These are phyloP conservation scores for Calliopum simillimum DNA, from an alignment of 2,888 invertebrate genomes.

Conservation along the genomic window DNA sequence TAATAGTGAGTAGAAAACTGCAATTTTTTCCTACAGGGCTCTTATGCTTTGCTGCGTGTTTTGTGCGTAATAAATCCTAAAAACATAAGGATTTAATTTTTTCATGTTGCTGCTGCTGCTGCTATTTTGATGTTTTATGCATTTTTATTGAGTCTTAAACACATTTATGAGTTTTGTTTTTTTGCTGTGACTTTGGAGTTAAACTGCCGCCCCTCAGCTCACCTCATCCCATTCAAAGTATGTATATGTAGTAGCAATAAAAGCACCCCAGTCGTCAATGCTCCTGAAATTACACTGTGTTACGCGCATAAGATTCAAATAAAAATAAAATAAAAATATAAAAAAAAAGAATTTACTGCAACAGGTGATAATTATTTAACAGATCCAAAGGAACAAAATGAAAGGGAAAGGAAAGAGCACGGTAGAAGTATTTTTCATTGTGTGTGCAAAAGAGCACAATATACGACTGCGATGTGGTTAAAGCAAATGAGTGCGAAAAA, in stretches of 20 bases:
- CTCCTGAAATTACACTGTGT: background rate
- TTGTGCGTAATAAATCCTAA: slow-evolving; percentile 10
- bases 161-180: slow-evolving; percentile 18
- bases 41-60: too few relatives aligned
- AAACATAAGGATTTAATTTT: slow-evolving; percentile 9
- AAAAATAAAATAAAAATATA: slow-evolving; percentile 4
- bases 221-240: too few relatives aligned
- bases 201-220: background rate
- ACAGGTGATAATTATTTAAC: slow-evolving; percentile 19
- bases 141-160: slow-evolving; percentile 10
- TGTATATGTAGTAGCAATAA: too few relatives aligned
- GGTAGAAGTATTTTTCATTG: too few relatives aligned
- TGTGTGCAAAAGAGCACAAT: background rate
- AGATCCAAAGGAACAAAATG: background rate
- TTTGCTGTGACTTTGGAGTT: background rate
- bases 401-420: too few relatives aligned
- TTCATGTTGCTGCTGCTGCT: background rate
- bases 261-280: background rate
- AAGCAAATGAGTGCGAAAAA: background rate
- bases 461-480: background rate
- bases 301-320: slow-evolving; percentile 14
- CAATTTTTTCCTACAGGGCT: too few relatives aligned
- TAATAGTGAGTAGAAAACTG: too few relatives aligned
- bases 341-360: slow-evolving; percentile 9
- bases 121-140: slow-evolving; percentile 11